Base-by-base conservation (phyloP, 2,113 vertebrate species). In the Dipodomys stephensi region DNA sequence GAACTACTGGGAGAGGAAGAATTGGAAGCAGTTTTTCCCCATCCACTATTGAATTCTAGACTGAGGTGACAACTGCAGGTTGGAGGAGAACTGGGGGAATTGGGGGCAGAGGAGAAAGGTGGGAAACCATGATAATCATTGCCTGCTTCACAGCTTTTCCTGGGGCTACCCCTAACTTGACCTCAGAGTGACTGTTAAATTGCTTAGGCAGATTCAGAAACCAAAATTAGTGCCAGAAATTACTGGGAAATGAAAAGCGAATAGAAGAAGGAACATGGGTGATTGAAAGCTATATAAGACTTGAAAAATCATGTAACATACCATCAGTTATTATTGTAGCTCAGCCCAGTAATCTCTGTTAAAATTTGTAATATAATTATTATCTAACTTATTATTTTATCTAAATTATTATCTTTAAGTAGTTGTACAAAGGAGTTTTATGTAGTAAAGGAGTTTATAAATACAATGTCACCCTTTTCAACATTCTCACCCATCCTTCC, bases 281-380 rank as follows among this genome's bases (percentile, higher is more conserved):
- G 28, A 67, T 30, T 68, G 77, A 49, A 79, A 4, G 5, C 76
- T 64, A 49, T 15, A 23, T 77, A 28, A 15, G 77, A 91, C 76
- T 89, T 92, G 5, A 69, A 81, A 83, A 32, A 16, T 62, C 69
- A 22, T 28, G 23, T 19, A 64, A 49, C 4, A 49, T 12, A 94
- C n/a, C 12, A 28, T 10, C 81, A 81, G 35, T 25, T 92, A 35
- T 57, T 69, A 85, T 87, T 93, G 90, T 78, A 60, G 71, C 30
- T 90, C 30, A 73, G 27, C 15, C 9, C 10, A 77, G 18, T 72
- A 46, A 72, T 80, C 49, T 67, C 15, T 57, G 53, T 18, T 57
- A 57, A 57, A 57, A 57, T 57, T 57, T 57, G 10, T 49, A 11
- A 57, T 39, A 39, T 39, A 39, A 39, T 39, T 39, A 39, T 39